Percentiles rank a stretch among this genome's conserved stretches.
phyloP scores from a whole-genome alignment of 2,113 vertebrate genomes.

The Ochotona curzoniae region DNA sequence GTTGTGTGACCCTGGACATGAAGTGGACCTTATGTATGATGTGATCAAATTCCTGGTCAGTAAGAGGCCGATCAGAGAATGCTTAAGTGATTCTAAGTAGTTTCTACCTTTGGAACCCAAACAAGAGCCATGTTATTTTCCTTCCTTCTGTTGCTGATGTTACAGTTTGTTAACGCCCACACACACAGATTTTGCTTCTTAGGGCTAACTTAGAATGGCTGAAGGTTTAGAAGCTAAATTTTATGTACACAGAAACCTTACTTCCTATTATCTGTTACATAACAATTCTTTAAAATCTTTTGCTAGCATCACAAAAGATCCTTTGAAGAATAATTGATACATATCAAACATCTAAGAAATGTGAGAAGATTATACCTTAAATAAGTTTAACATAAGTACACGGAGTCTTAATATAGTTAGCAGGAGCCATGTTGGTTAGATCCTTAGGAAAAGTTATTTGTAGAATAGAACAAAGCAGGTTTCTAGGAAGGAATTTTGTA shows the following conservation, averaged over 20 bases:
- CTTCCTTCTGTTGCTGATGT: not conserved
- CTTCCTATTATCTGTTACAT: not conserved
- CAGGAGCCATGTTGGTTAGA: conserved; percentile 11
- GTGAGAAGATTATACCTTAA: not conserved
- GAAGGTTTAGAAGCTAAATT: conserved; percentile 12
- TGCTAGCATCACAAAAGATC: conserved; percentile 15
- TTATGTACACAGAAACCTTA: not conserved
- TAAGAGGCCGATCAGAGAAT: not conserved
- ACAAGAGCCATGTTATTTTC: not conserved
- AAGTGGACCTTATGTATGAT: not conserved
- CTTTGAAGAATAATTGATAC: conserved; percentile 1
- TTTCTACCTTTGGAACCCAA: conserved; percentile 8
- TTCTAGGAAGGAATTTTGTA: conserved; percentile 46
- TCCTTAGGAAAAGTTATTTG: conserved; percentile 12
- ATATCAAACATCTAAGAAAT: not conserved
- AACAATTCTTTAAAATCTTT: not conserved
- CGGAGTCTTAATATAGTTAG: not conserved
- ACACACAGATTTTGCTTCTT: conserved; percentile 29
- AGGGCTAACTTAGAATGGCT: not conserved
- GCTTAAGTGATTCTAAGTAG: not conserved
- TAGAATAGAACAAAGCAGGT: not conserved
- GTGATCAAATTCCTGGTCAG: not conserved
- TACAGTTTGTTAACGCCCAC: not conserved
- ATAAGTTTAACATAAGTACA: conserved; percentile 12
- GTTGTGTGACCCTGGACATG: not conserved